Base-by-base conservation (phyloP, 1,140 invertebrate species). In the Neodiprion pinetum region DNA sequence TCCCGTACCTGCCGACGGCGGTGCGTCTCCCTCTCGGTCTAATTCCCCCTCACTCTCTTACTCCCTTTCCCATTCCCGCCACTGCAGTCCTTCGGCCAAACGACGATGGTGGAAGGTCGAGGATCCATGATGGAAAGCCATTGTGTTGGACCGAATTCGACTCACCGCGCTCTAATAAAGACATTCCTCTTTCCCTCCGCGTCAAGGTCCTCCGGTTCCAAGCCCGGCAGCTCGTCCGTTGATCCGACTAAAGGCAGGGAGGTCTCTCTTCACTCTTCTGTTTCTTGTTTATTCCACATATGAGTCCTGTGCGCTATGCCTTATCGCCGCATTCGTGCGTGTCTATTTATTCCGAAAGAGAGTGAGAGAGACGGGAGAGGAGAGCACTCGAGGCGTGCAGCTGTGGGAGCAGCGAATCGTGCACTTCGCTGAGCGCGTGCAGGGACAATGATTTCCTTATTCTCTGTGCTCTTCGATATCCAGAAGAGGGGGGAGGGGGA, bases 111-210 rank as follows among this genome's bases (percentile, higher is more conserved):
- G 67, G 53, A 72, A 40, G 21, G 49, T 67, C 28, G 49, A 65
- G 61, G 65, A 66, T 71, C 76, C 77, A 77, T 74, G 65, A 72
- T 72, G 67, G 68, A 75, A 74, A 72, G 75, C 79, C 76, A 81
- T 61, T 17, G 11, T 40, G 28, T 40, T 61, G 53, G 3, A 66
- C 78, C 72, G 68, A 81, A 88, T 86, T 86, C 83, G 81, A 80
- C 78, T 68, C 65, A 14, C 70, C 49, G 47, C 77, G 79, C 71
- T 86, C 77, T 87, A 86, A 88, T 88, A 86, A 84, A 88, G 87
- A 85, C 85, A 88, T 87, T 82, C 80, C 81, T 88, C 86, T 84
- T 85, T 81, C 76, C 79, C 81, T 84, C 86, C 84, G 81, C 83
- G 78, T 80, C 81, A 78, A 78, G 73, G 74, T 47, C 68, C 76